Percentiles rank a stretch among this genome's conserved stretches.
Evolutionary conservation across 2,797 vertebrate species (phyloP).

Genomic region (Adelosebastes latens): DNA sequence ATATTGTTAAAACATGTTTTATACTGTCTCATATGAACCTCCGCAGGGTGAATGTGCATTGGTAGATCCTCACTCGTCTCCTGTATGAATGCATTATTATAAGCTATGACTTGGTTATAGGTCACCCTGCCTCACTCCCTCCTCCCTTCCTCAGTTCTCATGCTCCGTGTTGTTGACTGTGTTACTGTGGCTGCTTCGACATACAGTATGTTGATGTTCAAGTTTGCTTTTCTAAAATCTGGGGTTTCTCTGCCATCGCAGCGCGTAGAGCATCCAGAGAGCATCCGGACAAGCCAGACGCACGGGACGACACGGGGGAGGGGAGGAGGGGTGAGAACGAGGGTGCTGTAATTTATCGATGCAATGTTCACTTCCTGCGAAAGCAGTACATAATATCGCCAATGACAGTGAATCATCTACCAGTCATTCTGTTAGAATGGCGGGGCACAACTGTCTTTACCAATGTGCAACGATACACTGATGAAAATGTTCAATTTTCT

Average conservation of each 20-base stretch:
- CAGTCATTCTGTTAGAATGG: too few relatives aligned
- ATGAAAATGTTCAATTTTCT: too few relatives aligned
- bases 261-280: too few relatives aligned
- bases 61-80: not conserved
- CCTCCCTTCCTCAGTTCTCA: not conserved
- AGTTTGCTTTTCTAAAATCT: not conserved
- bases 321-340: too few relatives aligned
- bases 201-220: not conserved
- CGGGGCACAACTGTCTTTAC: too few relatives aligned
- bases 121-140: not conserved
- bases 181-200: not conserved
- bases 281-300: too few relatives aligned
- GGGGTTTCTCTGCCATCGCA: not conserved
- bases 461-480: too few relatives aligned
- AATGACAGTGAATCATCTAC: too few relatives aligned
- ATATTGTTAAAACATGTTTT: not conserved
- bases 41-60: not conserved
- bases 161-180: not conserved
- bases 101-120: not conserved
- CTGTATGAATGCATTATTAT: not conserved
- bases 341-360: too few relatives aligned
- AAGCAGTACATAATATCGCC: too few relatives aligned
- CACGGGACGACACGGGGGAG: too few relatives aligned
- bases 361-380: too few relatives aligned
- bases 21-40: not conserved